Conservation (phyloP, 1,140 invertebrate genomes). For the Tetramorium alpestre region DNA sequence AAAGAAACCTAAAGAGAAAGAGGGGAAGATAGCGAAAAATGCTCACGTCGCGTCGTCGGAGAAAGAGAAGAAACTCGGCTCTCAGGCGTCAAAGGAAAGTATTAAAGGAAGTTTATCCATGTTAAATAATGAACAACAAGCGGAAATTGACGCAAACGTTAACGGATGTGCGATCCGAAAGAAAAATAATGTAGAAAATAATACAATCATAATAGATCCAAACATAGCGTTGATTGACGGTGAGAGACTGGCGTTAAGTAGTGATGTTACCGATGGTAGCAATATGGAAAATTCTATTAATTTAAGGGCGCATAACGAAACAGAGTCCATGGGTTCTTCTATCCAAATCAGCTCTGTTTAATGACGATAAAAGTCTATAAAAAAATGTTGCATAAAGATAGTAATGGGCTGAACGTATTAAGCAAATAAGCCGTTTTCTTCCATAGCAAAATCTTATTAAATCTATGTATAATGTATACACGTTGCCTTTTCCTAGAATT, state of each 20-base stretch:
- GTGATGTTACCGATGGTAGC: conserved; percentile 73
- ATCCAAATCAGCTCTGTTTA: conserved; percentile 83
- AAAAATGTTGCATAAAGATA: conserved; percentile 48
- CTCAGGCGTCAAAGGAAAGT: conserved; percentile 78
- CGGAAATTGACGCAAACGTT: conserved; percentile 73
- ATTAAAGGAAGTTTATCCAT: conserved; percentile 77
- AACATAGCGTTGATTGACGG: conserved; percentile 77
- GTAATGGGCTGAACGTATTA: conserved; percentile 59
- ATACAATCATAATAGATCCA: conserved; percentile 71
- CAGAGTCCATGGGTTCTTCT: conserved; percentile 78
- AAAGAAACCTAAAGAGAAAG: conserved; percentile 76
- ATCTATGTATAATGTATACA: conserved; percentile 44
- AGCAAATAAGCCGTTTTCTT: conserved; percentile 33
- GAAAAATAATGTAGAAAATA: conserved; percentile 80
- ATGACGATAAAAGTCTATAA: conserved; percentile 48
- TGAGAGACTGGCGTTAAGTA: conserved; percentile 70
- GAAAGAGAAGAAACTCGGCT: conserved; percentile 79
- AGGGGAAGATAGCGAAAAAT: conserved; percentile 78
- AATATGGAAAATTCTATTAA: conserved; percentile 78
- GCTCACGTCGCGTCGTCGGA: conserved; percentile 72
- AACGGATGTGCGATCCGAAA: conserved; percentile 74
- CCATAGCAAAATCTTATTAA: conserved; percentile 29
- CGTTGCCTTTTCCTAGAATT: conserved; percentile 50
- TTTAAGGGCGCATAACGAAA: conserved; percentile 77
- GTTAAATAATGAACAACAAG: conserved; percentile 74